Evolutionary conservation across 2,113 vertebrate genomes (phyloP), one percentile per base, ranked within the genome.

Genomic region (Pipa parva): DNA sequence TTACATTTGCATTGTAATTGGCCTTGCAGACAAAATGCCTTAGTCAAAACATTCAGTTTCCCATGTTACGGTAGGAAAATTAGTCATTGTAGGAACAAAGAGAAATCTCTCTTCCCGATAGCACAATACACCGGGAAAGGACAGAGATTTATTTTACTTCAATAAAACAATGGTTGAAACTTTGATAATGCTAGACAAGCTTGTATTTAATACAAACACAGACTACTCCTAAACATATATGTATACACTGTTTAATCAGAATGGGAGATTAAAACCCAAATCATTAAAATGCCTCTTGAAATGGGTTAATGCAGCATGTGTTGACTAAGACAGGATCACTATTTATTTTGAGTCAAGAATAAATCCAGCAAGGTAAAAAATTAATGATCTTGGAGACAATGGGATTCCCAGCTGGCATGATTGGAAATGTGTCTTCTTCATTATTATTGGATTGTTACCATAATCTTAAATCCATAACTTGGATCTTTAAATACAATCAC

Each of bases 351-450:
- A 2, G 2, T 63, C 71, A 31, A 12, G 33, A 71, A 65, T 39
- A 45, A 31, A n/a, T 18, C 3, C 8, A 12, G 13, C 5, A 55
- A 42, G 11, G 6, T 42, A 42, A 5, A 42, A 42, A n/a, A 42
- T n/a, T 42, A 42, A 42, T 42, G 15, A 15, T 42, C 39, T 42
- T 42, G 17, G 39, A 42, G 39, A 42, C 39, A 42, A 5, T 2
- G 33, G 7, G 7, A 5, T n/a, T 63, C 27, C 9, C 27, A 27
- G 20, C 27, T 59, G 71, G 51, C 27, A 66, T 58, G n/a, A 62
- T 49, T 51, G 7, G 1, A 26, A n/a, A 63, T 72, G 8, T 2
- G 9, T 29, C 3, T 42, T 17, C 39, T n/a, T 42, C 39, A 42
- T 42, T 42, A 42, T 7, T 42, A 15, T 42, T 42, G 15, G 39